phyloP scores from a whole-genome alignment of 2,113 vertebrate genomes.

The Pyrgilauda ruficollis region DNA sequence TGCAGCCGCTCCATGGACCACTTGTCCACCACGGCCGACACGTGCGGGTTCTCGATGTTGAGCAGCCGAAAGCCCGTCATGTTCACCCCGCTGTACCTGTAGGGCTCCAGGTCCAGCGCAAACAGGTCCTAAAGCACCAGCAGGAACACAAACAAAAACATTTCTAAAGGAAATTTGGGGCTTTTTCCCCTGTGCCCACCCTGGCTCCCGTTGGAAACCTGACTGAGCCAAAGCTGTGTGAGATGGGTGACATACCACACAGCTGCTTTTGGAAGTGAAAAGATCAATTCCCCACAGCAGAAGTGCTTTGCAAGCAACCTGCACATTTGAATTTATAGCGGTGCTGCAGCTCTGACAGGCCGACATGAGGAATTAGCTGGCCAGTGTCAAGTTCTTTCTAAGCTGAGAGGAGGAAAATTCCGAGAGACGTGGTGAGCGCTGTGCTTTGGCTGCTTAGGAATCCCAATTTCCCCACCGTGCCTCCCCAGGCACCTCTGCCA shows the following conservation, averaged over 20 bases:
- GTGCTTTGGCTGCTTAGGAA: background rate
- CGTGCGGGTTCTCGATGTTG: constrained; percentile 84
- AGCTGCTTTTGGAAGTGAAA: background rate
- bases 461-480: background rate
- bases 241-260: background rate
- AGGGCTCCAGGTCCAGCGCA: constrained; percentile 92
- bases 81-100: constrained; percentile 96
- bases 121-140: constrained; percentile 85
- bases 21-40: constrained; percentile 88
- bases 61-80: constrained; percentile 97
- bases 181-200: background rate
- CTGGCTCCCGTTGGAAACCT: background rate
- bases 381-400: background rate
- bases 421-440: fast-evolving
- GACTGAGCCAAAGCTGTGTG: background rate
- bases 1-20: constrained; percentile 96
- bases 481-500: background rate
- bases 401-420: background rate
- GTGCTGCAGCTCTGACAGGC: background rate
- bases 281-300: background rate
- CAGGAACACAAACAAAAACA: background rate
- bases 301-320: background rate
- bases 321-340: background rate
- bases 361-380: background rate
- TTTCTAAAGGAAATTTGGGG: background rate